Conservation (phyloP, 35 echinoderm and acorn worm species). For the Heliocidaris tuberculata region DNA sequence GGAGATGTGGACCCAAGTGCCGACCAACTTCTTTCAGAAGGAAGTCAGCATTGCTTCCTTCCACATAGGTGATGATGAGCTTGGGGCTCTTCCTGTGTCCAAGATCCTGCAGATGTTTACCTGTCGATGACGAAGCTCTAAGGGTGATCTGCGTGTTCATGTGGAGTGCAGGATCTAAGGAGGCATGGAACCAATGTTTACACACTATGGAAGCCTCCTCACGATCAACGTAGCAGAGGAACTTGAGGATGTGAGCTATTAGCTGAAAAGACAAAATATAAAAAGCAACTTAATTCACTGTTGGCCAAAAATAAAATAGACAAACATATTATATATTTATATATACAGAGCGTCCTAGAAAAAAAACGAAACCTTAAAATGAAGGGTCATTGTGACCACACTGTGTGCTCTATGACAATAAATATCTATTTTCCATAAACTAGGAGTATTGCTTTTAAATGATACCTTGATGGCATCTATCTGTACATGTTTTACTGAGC, state of each 20-base stretch:
- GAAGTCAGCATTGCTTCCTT: conserved; percentile 54
- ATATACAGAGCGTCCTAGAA: no score
- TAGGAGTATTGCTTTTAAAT: no score
- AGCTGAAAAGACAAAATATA: not conserved
- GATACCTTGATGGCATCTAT: no score
- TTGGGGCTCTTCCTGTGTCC: conserved; percentile 77
- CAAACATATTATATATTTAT: not conserved
- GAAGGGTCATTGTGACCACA: no score
- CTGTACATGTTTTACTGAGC: no score
- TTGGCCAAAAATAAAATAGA: not conserved
- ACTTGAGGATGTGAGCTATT: conserved; percentile 23
- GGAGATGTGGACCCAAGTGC: conserved; percentile 76
- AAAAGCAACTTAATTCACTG: not conserved
- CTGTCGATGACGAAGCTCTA: conserved; percentile 50
- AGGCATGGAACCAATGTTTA: conserved; percentile 75
- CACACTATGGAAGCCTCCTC: conserved; percentile 28
- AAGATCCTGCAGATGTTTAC: conserved; percentile 51
- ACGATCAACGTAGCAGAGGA: conserved; percentile 12
- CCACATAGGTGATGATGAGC: conserved; percentile 72
- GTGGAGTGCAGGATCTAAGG: conserved; percentile 81
- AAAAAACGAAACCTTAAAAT: no score
- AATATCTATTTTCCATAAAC: no score
- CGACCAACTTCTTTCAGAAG: conserved; percentile 74
- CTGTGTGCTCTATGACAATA: no score
- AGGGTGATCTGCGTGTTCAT: conserved; percentile 71